Base-by-base conservation (phyloP, 1,140 invertebrate species). In the Apolygus lucorum region DNA sequence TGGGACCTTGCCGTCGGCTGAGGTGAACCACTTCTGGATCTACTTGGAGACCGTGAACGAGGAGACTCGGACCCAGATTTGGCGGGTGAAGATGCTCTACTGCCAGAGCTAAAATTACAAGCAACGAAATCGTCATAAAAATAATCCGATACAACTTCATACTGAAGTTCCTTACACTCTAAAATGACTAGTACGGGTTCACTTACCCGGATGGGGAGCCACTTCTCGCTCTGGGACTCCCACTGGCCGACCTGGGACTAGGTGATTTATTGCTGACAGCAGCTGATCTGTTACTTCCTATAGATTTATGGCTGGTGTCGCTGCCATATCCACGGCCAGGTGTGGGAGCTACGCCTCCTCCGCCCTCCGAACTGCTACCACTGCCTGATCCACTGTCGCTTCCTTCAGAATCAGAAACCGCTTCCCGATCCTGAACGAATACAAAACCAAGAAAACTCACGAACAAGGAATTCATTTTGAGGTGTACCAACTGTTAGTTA, bases 1-100 rank as follows among this genome's bases (percentile, higher is more conserved):
- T 11, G 54, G 4, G 54, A 59, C 22, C 54, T 59, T 4, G 54
- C 54, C 8, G 22, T 21, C 4, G 8, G 54, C 54, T 59, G 54
- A 4, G 54, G 22, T 11, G 54, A 59, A 59, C 54, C 54, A 59
- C 54, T 59, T 4, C 8, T 8, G 22, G 54, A 59, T 21, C 54
- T 59, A 22, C 54, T 59, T 2, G 75, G 75, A 1, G 78, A 79
- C 4, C 71, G 75, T 21, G 77, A 75, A 27, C 74, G 74, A 49
- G 77, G 77, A 1, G 77, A 78, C 63, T 74, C 75, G 49, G 71
- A 73, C 59, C 54, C 26, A 11, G 63, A 66, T 24, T 34, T 66
- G 54, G 54, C 13, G 4, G 54, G 54, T 11, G 54, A 59, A 11
- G 54, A 59, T 4, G 13, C 54, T 22, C 54, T 59, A n/a, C 54